These are phyloP conservation scores for Catamblyrhynchus diadema DNA, from an alignment of 2,797 vertebrate species.

Conservation along the genomic window DNA sequence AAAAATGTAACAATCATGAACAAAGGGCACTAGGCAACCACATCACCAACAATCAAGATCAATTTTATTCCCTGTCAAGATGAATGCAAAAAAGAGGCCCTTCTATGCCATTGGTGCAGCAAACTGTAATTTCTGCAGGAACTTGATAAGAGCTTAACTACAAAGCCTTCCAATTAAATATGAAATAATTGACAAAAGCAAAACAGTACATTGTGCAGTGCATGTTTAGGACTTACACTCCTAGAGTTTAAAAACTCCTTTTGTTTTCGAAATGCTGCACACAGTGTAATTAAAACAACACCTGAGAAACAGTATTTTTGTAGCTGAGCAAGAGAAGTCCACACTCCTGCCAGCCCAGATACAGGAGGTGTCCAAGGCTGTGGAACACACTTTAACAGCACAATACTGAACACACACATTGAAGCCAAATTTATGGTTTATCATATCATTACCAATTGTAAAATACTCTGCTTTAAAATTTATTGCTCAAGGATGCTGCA, in stretches of 20 bases:
- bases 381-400: neutral
- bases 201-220: neutral
- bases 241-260: neutral
- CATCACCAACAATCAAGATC: neutral
- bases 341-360: neutral
- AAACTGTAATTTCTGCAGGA: slow-evolving; percentile 35
- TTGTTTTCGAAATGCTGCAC: neutral
- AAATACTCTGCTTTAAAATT: neutral
- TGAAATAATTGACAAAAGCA: neutral
- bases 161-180: slow-evolving; percentile 13
- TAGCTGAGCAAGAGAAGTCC: neutral
- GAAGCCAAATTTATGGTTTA: neutral
- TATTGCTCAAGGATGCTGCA: neutral
- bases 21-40: neutral
- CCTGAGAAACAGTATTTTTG: neutral
- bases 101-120: neutral
- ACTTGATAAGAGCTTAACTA: slow-evolving; percentile 28
- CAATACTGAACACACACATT: neutral
- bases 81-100: neutral
- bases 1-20: neutral
- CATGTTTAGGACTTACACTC: neutral
- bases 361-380: neutral
- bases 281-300: neutral
- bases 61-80: neutral
- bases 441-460: neutral